Percentiles rank a stretch among this genome's conserved stretches.
Evolutionary conservation across 2,797 vertebrate species (phyloP).

Genomic region (Cheirogaleus major): DNA sequence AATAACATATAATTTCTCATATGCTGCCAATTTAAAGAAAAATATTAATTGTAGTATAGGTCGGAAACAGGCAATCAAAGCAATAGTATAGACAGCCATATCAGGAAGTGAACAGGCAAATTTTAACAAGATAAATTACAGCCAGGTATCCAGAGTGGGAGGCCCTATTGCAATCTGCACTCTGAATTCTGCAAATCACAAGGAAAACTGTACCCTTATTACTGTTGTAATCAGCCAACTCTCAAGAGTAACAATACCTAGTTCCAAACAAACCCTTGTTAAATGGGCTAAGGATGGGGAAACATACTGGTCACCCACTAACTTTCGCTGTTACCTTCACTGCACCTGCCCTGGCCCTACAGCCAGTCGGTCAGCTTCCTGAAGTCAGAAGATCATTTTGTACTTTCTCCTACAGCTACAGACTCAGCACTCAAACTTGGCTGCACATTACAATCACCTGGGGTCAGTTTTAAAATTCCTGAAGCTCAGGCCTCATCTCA

Average conservation of each 20-base stretch:
- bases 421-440: neutral
- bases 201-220: neutral
- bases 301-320: neutral
- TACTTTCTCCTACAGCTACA: neutral
- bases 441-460: neutral
- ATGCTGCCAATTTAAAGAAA: neutral
- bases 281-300: neutral
- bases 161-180: neutral
- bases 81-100: neutral
- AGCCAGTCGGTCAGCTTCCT: neutral
- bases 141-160: neutral
- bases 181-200: neutral
- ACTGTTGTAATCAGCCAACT: neutral
- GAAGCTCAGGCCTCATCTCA: neutral
- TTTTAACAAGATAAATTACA: neutral
- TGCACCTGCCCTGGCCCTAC: neutral
- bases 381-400: neutral
- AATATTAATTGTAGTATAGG: neutral
- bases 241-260: neutral
- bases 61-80: neutral
- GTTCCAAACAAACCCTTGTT: neutral
- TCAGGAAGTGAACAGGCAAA: neutral
- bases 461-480: neutral
- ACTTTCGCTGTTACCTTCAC: neutral
- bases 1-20: neutral